These are phyloP conservation scores for Eupithecia abbreviata DNA, from an alignment of 2,888 invertebrate species.

Conservation along the genomic window DNA sequence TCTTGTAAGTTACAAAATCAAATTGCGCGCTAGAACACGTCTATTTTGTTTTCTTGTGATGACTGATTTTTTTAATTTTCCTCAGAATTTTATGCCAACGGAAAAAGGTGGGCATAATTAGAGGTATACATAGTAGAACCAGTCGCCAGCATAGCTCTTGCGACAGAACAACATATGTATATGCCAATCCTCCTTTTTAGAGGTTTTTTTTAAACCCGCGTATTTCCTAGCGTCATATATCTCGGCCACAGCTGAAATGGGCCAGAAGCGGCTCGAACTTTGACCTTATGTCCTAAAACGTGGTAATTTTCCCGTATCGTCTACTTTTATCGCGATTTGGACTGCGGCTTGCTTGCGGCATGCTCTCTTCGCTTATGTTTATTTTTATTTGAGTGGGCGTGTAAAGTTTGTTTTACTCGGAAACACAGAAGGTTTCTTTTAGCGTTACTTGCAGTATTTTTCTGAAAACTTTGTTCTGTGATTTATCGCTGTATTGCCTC, in stretches of 20 bases:
- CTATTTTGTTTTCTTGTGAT: not conserved
- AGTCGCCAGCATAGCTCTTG: too few species aligned
- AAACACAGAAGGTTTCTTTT: not conserved
- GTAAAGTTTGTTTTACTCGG: not conserved
- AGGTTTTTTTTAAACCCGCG: not conserved
- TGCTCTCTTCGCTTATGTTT: not conserved
- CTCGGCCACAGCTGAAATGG: conserved; percentile 25
- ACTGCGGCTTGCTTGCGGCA: conserved; percentile 21
- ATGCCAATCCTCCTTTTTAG: too few species aligned
- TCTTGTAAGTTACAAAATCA: not conserved
- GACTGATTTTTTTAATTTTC: not conserved
- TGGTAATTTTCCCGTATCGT: conserved; percentile 32
- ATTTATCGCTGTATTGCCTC: not conserved
- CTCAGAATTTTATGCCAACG: too few species aligned
- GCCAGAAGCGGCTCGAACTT: conserved; percentile 35
- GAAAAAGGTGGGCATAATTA: too few species aligned
- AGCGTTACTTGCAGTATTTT: not conserved
- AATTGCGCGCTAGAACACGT: not conserved
- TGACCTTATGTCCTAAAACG: conserved; percentile 38
- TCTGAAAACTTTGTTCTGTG: not conserved
- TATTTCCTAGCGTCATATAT: not conserved
- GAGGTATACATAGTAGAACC: too few species aligned
- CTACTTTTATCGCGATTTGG: conserved; percentile 26
- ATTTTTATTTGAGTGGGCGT: not conserved
- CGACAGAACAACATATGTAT: too few species aligned